Percentiles rank a stretch among this genome's conserved stretches.
phyloP scores from a whole-genome alignment of 2,888 invertebrate species.

The Syritta pipiens region DNA sequence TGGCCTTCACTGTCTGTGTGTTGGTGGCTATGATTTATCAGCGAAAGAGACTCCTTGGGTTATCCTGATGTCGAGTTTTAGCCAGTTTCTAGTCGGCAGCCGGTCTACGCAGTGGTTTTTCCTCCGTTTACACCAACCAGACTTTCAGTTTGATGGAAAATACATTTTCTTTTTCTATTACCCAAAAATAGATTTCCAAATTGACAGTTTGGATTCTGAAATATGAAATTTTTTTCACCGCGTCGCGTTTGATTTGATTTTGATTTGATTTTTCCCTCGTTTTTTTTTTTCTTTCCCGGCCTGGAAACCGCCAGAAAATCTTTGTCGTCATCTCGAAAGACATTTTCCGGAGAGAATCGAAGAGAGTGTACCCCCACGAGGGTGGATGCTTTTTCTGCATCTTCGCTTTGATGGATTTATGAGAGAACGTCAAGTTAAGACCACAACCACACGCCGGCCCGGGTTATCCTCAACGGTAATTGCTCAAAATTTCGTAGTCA shows the following conservation, averaged over 20 bases:
- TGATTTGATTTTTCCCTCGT: neutral
- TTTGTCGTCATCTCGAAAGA: slow-evolving; percentile 6
- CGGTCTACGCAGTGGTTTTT: slow-evolving; percentile 76
- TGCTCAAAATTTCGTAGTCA: slow-evolving; percentile 28
- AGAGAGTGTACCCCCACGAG: slow-evolving; percentile 29
- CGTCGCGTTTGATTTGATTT: neutral
- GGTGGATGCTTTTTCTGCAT: slow-evolving; percentile 17
- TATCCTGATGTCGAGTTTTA: slow-evolving; percentile 77
- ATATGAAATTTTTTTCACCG: slow-evolving; percentile 3
- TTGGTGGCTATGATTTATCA: slow-evolving; percentile 55
- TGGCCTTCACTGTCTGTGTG: slow-evolving; percentile 62
- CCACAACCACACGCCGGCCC: neutral
- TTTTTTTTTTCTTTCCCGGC: neutral
- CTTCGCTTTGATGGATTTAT: slow-evolving; percentile 38
- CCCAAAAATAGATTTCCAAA: too few relatives aligned
- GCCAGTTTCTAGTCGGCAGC: slow-evolving; percentile 77
- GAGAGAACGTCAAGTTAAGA: slow-evolving; percentile 13
- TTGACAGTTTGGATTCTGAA: neutral
- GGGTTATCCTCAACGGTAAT: slow-evolving; percentile 11
- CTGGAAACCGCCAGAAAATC: slow-evolving; percentile 11
- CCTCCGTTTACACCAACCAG: slow-evolving; percentile 59
- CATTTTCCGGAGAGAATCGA: slow-evolving; percentile 7
- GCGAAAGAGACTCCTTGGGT: slow-evolving; percentile 77
- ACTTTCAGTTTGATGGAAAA: neutral
- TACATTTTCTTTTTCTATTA: neutral